Evolutionary conservation across 2,113 vertebrate species (phyloP).

Genomic region (Rhombomys opimus): DNA sequence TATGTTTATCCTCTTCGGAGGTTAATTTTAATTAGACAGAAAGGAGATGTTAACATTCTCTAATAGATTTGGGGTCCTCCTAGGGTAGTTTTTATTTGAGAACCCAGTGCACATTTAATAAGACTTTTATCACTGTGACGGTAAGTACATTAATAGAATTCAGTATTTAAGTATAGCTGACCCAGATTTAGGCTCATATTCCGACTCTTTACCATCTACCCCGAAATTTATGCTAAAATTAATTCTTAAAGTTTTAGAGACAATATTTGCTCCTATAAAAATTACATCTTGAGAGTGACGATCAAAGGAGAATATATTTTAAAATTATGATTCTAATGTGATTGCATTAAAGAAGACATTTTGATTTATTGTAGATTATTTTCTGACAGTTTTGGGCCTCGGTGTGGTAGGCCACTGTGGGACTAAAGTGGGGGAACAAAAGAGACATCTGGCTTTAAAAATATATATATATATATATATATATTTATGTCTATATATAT

Average conservation of each 20-base stretch:
- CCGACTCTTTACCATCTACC: background rate
- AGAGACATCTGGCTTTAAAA: background rate
- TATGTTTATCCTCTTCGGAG: conserved; percentile 34
- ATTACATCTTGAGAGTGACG: background rate
- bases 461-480: background rate
- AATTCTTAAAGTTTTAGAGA: conserved; percentile 38
- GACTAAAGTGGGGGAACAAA: background rate
- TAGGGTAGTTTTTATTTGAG: conserved; percentile 55
- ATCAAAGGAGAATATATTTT: background rate
- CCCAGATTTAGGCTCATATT: background rate
- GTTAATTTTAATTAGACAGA: conserved; percentile 65
- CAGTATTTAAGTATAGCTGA: background rate
- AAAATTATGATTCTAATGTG: background rate
- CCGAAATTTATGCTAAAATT: background rate
- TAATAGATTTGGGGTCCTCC: conserved; percentile 58
- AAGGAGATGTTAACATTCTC: conserved; percentile 60
- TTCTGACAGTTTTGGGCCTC: background rate
- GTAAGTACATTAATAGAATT: background rate
- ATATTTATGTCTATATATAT: background rate
- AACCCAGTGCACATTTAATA: conserved; percentile 31
- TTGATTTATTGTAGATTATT: background rate
- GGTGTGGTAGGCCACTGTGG: background rate
- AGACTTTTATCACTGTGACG: conserved; percentile 13
- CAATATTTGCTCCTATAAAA: background rate
- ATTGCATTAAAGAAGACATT: background rate